phyloP scores from a whole-genome alignment of 1,140 invertebrate species.

The Glossosoma conforme region DNA sequence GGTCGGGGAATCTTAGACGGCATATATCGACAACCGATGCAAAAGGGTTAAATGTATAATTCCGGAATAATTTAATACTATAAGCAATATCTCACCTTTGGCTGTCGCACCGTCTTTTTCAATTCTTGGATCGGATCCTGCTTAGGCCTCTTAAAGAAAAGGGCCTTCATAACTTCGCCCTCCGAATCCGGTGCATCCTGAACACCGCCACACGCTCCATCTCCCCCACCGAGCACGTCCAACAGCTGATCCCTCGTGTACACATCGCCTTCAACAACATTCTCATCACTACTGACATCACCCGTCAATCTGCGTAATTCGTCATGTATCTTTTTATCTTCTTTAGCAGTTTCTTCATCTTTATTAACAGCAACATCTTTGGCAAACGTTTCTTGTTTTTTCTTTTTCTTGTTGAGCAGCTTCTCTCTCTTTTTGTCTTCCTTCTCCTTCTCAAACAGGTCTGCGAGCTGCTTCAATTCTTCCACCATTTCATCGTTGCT shows the following conservation, averaged over 20 bases:
- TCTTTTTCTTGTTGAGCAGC: neutral
- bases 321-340: neutral
- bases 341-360: neutral
- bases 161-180: neutral
- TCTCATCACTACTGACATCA: neutral
- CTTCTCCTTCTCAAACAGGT: too few relatives aligned
- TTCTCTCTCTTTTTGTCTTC: neutral
- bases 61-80: neutral
- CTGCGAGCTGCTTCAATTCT: neutral
- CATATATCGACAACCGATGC: too few relatives aligned
- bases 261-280: neutral
- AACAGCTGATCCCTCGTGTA: constrained; percentile 18
- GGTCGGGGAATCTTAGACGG: too few relatives aligned
- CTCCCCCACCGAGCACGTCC: constrained; percentile 9
- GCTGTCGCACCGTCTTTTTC: constrained; percentile 15
- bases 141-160: neutral
- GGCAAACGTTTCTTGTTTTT: constrained; percentile 4
- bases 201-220: neutral
- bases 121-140: neutral
- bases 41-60: neutral
- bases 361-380: constrained; percentile 4
- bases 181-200: neutral
- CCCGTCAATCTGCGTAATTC: neutral
- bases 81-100: too few relatives aligned
- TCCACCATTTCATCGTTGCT: neutral